phyloP scores from a whole-genome alignment of 2,113 vertebrate genomes.

The Cynoglossus semilaevis region DNA sequence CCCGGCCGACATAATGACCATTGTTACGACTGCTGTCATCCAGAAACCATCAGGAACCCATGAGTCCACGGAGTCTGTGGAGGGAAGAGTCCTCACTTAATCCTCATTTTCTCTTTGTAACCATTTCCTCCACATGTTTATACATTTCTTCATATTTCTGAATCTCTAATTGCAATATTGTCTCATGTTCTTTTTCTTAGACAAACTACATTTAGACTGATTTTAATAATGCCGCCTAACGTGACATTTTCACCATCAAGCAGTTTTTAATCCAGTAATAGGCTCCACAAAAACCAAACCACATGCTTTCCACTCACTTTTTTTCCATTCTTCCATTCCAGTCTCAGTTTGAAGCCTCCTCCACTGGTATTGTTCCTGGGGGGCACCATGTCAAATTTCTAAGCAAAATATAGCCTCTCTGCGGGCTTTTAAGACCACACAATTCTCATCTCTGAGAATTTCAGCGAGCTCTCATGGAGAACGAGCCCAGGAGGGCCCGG shows the following conservation, averaged over 20 bases:
- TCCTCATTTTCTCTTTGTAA: background rate
- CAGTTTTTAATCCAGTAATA: too few relatives aligned
- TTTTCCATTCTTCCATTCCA: constrained; percentile 11
- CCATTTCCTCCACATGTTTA: background rate
- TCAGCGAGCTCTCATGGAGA: constrained; percentile 67
- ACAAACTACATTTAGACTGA: too few relatives aligned
- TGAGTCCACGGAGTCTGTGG: constrained; percentile 36
- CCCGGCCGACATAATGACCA: constrained; percentile 71
- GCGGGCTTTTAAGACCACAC: constrained; percentile 50
- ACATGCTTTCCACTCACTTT: constrained; percentile 8
- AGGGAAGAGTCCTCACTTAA: background rate
- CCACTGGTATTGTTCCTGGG: constrained; percentile 49
- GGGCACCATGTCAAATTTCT: constrained; percentile 61
- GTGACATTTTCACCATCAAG: background rate
- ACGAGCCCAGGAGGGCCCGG: constrained; percentile 57
- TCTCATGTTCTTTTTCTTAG: too few relatives aligned
- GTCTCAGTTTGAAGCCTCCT: constrained; percentile 41
- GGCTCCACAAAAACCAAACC: constrained; percentile 8
- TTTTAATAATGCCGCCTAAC: background rate
- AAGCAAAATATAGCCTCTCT: constrained; percentile 55
- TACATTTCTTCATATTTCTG: background rate
- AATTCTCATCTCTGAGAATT: constrained; percentile 65
- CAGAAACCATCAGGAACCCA: constrained; percentile 55
- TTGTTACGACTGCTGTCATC: constrained; percentile 66
- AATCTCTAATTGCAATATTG: background rate